Evolutionary conservation across 2,113 vertebrate genomes (phyloP).

Genomic region (Oryctolagus cuniculus): DNA sequence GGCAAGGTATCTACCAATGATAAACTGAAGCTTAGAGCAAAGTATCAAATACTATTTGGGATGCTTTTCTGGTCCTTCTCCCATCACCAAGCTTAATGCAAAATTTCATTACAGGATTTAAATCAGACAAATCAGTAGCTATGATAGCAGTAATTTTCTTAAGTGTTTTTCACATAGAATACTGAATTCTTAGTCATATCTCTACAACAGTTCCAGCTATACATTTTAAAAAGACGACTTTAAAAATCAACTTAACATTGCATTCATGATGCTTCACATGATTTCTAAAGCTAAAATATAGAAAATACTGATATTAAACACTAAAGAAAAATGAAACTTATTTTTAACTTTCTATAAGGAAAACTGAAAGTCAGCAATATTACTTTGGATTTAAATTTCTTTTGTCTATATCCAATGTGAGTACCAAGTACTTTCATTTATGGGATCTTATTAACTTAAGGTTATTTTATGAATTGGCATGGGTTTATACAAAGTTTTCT

Average conservation of each 20-base stretch:
- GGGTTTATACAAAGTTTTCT: constrained; percentile 4
- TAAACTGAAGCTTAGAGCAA: constrained; percentile 31
- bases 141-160: neutral
- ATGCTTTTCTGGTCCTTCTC: neutral
- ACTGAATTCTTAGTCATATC: neutral
- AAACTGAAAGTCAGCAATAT: neutral
- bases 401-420: constrained; percentile 4
- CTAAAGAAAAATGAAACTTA: constrained; percentile 12
- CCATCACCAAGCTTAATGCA: neutral
- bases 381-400: constrained; percentile 49
- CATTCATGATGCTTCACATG: neutral
- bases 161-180: neutral
- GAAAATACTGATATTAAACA: constrained; percentile 15
- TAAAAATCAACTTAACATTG: neutral
- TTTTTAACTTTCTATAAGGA: constrained; percentile 30
- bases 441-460: neutral
- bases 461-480: neutral
- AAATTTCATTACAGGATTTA: constrained; percentile 5
- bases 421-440: constrained; percentile 32
- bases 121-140: neutral
- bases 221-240: neutral
- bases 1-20: constrained; percentile 30
- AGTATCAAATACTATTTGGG: neutral
- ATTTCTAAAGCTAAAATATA: constrained; percentile 60
- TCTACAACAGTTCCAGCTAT: neutral